Base-by-base conservation (phyloP, 2,888 invertebrate genomes). In the Yponomeuta evonymella region DNA sequence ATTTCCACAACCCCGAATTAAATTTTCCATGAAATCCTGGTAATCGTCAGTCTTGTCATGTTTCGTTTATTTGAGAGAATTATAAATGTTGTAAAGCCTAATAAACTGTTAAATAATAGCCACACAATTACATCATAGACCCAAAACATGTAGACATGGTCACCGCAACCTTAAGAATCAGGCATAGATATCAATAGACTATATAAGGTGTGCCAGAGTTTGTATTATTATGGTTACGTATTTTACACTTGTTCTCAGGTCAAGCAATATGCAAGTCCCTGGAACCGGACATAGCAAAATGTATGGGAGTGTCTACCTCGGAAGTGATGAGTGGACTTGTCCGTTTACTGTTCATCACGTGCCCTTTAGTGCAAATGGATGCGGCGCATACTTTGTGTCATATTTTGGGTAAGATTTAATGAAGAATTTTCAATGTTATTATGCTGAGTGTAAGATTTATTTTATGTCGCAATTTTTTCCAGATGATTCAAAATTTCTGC, bases 231-330 rank as follows among this genome's bases (percentile, higher is more conserved):
- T 6, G 43, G 6, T 43, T 48, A 65, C 23, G 15, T 58, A 58
- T 15, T 58, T 15, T 58, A 58, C 12, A 58, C 51, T 15, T 58
- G 51, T 66, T 84, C 72, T 75, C 93, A 82, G 95, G 95, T 0
- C 92, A 94, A 80, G 93, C 94, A 2, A 87, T 95, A 69, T 90
- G 94, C 73, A 94, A 94, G 77, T 93, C 95, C 33, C 82, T 95
- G 23, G 95, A 95, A 80, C 92, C 93, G 0, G 95, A 95, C 74
- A 91, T 94, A 77, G 94, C 94, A 1, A 87, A 91, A 67, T 90
- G 92, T 72, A 92, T 95, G 87, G 90, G 93, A 58, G 86, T 95
- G 69, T 93, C 94, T 0, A 81, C 81, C 2, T 78, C 92, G 5
- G 94, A 94, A 76, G 90, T 94, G 79, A 78, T 80, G 8, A 75